A percentile compares a stretch with the other conserved stretches of the same genome.
phyloP scores from a whole-genome alignment of 2,797 vertebrate species.

The Poeciliopsis turneri region DNA sequence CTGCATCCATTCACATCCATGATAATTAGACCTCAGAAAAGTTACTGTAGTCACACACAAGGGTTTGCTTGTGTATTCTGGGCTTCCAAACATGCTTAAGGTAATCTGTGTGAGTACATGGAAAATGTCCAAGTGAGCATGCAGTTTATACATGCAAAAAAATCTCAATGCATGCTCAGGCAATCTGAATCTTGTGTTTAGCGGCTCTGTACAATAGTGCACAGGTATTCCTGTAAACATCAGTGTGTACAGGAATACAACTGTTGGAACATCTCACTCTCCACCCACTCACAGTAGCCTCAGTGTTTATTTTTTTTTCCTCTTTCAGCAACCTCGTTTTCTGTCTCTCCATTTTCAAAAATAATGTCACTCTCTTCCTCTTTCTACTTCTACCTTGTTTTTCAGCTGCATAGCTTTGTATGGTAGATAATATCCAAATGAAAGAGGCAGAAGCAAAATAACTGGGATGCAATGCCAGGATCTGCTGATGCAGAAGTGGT shows the following conservation, averaged over 20 bases:
- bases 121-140: conserved; percentile 34
- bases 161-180: background rate
- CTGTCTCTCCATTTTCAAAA: conserved; percentile 32
- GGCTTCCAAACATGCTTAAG: conserved; percentile 22
- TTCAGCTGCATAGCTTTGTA: conserved; percentile 4
- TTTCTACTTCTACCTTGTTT: conserved; percentile 18
- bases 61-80: conserved; percentile 11
- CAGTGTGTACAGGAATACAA: conserved; percentile 30
- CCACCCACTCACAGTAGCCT: conserved; percentile 56
- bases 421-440: conserved; percentile 26
- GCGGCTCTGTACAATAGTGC: conserved; percentile 7
- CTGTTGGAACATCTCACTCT: conserved; percentile 41
- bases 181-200: conserved; percentile 26
- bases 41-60: conserved; percentile 31
- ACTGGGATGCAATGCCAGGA: conserved; percentile 16
- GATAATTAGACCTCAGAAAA: conserved; percentile 20
- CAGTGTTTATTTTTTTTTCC: conserved; percentile 57
- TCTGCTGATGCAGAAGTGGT: conserved; percentile 27
- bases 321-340: conserved; percentile 37
- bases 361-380: conserved; percentile 3
- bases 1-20: conserved; percentile 32
- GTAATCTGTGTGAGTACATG: conserved; percentile 38
- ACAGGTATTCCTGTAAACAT: conserved; percentile 17
- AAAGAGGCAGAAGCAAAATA: conserved; percentile 20
- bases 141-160: conserved; percentile 13